Evolutionary conservation across 1,140 invertebrate species (phyloP).

Genomic region (Trypoxylus dichotomus): DNA sequence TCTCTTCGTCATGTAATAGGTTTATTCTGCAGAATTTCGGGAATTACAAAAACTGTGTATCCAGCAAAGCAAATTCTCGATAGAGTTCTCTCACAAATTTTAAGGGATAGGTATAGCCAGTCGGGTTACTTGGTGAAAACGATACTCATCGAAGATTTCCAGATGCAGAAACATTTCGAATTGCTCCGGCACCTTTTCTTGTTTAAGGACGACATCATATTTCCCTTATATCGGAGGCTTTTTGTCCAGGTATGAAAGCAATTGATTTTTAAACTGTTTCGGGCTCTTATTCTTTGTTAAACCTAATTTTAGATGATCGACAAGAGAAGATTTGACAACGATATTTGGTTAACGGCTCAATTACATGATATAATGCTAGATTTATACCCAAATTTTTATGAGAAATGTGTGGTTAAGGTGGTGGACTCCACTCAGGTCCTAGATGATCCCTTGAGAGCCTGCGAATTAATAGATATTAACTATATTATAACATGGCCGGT

Average conservation of each 20-base stretch:
- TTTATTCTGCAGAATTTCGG: conserved; percentile 12
- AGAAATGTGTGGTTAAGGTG: conserved; percentile 44
- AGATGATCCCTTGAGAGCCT: conserved; percentile 53
- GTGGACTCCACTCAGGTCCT: conserved; percentile 35
- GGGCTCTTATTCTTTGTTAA: not conserved
- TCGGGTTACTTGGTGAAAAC: conserved; percentile 58
- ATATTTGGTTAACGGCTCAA: conserved; percentile 46
- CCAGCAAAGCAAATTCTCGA: conserved; percentile 53
- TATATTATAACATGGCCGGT: conserved; percentile 60
- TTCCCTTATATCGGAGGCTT: conserved; percentile 62
- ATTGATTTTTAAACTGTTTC: not conserved
- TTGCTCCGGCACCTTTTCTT: conserved; percentile 62
- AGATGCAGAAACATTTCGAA: conserved; percentile 56
- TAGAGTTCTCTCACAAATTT: conserved; percentile 52
- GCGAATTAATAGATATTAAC: conserved; percentile 59
- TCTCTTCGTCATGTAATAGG: not conserved
- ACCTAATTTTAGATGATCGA: not conserved
- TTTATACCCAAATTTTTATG: conserved; percentile 44
- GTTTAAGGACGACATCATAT: conserved; percentile 67
- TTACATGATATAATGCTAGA: conserved; percentile 48
- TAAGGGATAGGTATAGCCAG: conserved; percentile 55
- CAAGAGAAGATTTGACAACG: conserved; percentile 38
- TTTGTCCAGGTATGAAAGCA: conserved; percentile 59
- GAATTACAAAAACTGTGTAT: conserved; percentile 41
- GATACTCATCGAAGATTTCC: conserved; percentile 57